phyloP scores from a whole-genome alignment of 2,113 vertebrate genomes.

The Apodemus speciosus region DNA sequence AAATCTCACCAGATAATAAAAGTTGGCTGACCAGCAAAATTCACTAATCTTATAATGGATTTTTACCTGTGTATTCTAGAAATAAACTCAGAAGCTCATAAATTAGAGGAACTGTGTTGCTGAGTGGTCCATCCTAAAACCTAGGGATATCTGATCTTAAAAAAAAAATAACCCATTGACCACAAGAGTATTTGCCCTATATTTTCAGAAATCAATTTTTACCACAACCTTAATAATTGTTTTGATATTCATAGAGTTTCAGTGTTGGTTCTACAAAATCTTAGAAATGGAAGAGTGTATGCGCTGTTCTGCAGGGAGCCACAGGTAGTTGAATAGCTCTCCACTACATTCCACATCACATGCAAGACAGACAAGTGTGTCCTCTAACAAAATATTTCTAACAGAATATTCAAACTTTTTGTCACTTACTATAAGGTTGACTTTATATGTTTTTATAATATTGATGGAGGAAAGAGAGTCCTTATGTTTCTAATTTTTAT shows the following conservation, averaged over 20 bases:
- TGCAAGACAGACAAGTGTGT: not conserved
- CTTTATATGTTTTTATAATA: not conserved
- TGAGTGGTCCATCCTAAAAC: not conserved
- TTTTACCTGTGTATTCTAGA: not conserved
- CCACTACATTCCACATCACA: no score
- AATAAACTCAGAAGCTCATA: not conserved
- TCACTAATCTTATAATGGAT: not conserved
- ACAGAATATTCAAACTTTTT: no score
- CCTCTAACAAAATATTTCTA: no score
- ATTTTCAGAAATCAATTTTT: not conserved
- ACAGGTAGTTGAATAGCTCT: not conserved
- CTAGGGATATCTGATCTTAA: not conserved
- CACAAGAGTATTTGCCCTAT: not conserved
- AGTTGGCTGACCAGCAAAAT: not conserved
- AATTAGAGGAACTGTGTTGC: not conserved
- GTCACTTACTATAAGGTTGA: not conserved
- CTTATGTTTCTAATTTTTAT: not conserved
- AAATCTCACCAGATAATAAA: not conserved
- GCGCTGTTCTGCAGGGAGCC: not conserved
- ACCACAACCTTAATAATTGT: not conserved
- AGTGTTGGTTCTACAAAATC: not conserved
- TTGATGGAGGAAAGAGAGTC: not conserved
- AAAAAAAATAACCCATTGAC: not conserved
- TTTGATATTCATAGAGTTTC: not conserved
- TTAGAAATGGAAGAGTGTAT: not conserved